Percentiles rank a stretch among this genome's conserved stretches.
Evolutionary conservation across 2,888 invertebrate genomes (phyloP).

Genomic region (Prosopocoilus inquinatus): DNA sequence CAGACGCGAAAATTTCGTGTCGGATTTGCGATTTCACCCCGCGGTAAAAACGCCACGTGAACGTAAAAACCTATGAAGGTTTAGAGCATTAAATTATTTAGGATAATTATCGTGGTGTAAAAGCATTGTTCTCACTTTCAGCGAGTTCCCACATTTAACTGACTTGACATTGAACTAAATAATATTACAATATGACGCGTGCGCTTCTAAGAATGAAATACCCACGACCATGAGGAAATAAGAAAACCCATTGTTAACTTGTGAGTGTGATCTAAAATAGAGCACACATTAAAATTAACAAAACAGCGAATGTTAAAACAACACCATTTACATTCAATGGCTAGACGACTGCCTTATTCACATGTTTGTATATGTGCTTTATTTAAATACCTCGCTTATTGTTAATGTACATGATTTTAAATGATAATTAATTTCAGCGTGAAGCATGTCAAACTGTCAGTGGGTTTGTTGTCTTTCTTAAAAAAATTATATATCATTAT

Average conservation of each 20-base stretch:
- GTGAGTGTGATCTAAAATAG: constrained; percentile 13
- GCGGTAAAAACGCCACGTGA: too few relatives aligned
- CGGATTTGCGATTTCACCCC: too few relatives aligned
- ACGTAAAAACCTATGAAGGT: too few relatives aligned
- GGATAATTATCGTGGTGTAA: too few relatives aligned
- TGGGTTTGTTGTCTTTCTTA: too few relatives aligned
- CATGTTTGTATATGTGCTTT: constrained; percentile 5
- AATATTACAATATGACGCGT: constrained; percentile 40
- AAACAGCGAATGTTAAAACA: too few relatives aligned
- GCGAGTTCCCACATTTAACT: constrained; percentile 45
- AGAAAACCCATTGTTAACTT: constrained; percentile 24
- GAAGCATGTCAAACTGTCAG: too few relatives aligned
- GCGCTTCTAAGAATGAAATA: constrained; percentile 33
- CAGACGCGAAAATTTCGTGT: neutral
- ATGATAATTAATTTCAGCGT: too few relatives aligned
- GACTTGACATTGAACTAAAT: constrained; percentile 49
- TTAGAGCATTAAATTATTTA: too few relatives aligned
- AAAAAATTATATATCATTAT: too few relatives aligned
- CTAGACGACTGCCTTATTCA: neutral
- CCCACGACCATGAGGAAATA: constrained; percentile 29
- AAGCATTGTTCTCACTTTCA: constrained; percentile 46
- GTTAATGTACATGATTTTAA: too few relatives aligned
- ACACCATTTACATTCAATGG: neutral
- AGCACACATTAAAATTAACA: constrained; percentile 6
- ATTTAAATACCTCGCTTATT: constrained; percentile 4